A percentile compares a stretch with the other conserved stretches of the same genome.
These are phyloP conservation scores for Datnioides undecimradiatus DNA, from an alignment of 2,113 vertebrate genomes.

Conservation along the genomic window DNA sequence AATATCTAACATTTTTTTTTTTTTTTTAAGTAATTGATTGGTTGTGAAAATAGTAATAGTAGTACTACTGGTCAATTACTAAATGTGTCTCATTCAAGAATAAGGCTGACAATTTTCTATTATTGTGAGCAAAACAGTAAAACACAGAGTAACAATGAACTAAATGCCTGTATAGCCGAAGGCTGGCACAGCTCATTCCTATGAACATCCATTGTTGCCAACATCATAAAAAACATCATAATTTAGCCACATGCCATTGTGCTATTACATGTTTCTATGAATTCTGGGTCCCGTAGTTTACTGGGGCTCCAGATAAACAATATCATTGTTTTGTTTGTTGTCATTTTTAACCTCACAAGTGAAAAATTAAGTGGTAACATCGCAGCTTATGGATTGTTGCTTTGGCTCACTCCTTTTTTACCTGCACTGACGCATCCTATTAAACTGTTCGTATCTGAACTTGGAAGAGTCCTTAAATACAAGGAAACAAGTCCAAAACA, in stretches of 20 bases:
- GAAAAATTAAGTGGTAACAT: neutral
- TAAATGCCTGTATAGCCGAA: neutral
- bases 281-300: too few species aligned
- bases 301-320: neutral
- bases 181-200: neutral
- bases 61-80: too few species aligned
- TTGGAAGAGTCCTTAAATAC: too few species aligned
- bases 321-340: neutral
- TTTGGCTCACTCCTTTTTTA: neutral
- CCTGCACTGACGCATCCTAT: neutral
- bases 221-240: neutral
- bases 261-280: too few species aligned
- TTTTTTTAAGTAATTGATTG: too few species aligned
- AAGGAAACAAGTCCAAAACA: neutral
- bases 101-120: too few species aligned
- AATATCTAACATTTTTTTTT: too few species aligned
- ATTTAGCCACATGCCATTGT: neutral
- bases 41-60: too few species aligned
- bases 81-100: too few species aligned
- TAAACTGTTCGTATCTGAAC: too few species aligned
- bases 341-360: neutral
- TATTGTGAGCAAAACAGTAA: neutral
- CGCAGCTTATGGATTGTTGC: neutral
- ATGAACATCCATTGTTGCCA: neutral
- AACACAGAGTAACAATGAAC: neutral